Percentiles rank a stretch among this genome's conserved stretches.
Evolutionary conservation across 2,888 invertebrate genomes (phyloP).

Genomic region (Drosophila picticornis): DNA sequence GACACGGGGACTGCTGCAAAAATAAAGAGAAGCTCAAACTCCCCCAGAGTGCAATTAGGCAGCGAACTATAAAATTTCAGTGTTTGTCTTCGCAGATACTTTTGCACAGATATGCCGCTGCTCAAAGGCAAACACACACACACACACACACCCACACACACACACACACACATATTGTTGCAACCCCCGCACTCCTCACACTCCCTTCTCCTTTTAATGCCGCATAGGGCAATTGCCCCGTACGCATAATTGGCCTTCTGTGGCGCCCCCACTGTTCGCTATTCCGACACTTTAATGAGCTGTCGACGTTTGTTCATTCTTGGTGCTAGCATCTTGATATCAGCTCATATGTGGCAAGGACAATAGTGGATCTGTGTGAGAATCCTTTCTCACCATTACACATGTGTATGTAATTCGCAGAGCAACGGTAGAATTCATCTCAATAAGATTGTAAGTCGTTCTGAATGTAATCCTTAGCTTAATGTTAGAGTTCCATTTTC

Average conservation of each 20-base stretch:
- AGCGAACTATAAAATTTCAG: constrained; percentile 83
- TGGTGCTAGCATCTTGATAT: constrained; percentile 32
- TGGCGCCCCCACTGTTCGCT: constrained; percentile 32
- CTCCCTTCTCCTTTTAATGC: constrained; percentile 4
- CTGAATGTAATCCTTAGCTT: background rate
- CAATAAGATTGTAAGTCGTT: background rate
- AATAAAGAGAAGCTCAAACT: constrained; percentile 52
- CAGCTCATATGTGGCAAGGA: constrained; percentile 3
- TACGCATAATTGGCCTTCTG: constrained; percentile 75
- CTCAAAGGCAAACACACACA: constrained; percentile 39
- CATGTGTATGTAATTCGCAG: background rate
- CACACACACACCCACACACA: constrained; percentile 27
- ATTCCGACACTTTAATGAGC: constrained; percentile 63
- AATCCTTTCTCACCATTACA: constrained; percentile 6
- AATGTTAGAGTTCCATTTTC: background rate
- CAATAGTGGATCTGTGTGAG: constrained; percentile 9
- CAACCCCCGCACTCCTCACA: constrained; percentile 2
- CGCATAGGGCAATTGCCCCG: constrained; percentile 55
- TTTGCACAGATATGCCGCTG: constrained; percentile 48
- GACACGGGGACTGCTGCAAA: constrained; percentile 19
- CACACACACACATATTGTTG: constrained; percentile 17
- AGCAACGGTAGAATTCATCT: background rate
- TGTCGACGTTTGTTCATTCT: constrained; percentile 53
- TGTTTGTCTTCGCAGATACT: constrained; percentile 78
- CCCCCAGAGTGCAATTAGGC: constrained; percentile 83